Evolutionary conservation across 2,797 vertebrate genomes (phyloP).

Genomic region (Neosalanx taihuensis): DNA sequence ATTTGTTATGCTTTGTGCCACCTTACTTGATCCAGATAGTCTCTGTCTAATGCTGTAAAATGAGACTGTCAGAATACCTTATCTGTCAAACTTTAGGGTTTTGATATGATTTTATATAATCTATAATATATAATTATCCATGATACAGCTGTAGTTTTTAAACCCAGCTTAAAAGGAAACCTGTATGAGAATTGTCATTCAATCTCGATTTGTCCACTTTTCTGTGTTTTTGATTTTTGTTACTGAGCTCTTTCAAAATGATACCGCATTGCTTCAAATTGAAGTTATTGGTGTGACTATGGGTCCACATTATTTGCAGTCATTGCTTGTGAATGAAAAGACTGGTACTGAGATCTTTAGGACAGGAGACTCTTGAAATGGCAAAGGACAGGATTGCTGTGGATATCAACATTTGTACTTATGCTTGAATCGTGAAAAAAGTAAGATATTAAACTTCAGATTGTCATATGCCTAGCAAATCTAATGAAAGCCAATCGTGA

Average conservation of each 20-base stretch:
- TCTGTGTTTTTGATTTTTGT: constrained; percentile 25
- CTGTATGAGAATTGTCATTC: constrained; percentile 2
- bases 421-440: constrained; percentile 28
- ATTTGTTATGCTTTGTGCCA: constrained; percentile 4
- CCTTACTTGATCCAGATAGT: constrained; percentile 11
- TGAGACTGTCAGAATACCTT: constrained; percentile 5
- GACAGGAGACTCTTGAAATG: constrained; percentile 12
- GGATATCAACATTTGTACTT: constrained; percentile 18
- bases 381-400: constrained; percentile 24
- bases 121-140: neutral
- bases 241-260: constrained; percentile 15
- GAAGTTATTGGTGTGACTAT: constrained; percentile 51
- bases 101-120: neutral
- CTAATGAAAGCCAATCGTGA: constrained; percentile 19
- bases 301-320: constrained; percentile 40
- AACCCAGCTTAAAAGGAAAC: constrained; percentile 24
- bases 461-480: constrained; percentile 2
- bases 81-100: constrained; percentile 7
- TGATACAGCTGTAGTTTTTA: constrained; percentile 9
- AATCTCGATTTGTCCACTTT: constrained; percentile 18
- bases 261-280: constrained; percentile 61
- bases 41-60: constrained; percentile 10
- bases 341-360: constrained; percentile 8
- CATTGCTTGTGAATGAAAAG: constrained; percentile 23
- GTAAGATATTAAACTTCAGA: constrained; percentile 21